A percentile compares a stretch with the other conserved stretches of the same genome.
Evolutionary conservation across 2,113 vertebrate species (phyloP).

Genomic region (Gambusia affinis): DNA sequence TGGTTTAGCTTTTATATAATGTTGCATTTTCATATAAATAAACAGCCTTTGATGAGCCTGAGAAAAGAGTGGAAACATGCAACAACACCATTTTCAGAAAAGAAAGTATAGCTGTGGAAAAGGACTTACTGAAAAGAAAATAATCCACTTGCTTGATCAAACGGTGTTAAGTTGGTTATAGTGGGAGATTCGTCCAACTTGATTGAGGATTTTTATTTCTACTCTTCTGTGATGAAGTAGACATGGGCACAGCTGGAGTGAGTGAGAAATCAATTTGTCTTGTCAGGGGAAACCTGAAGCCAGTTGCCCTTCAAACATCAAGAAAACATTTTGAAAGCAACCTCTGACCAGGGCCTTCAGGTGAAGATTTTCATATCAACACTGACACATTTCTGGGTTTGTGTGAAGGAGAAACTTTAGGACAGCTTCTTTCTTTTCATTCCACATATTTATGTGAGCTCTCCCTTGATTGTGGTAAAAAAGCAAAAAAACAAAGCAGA

Average conservation of each 20-base stretch:
- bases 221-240: slow-evolving; percentile 9
- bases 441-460: not conserved
- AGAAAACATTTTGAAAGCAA: slow-evolving; percentile 4
- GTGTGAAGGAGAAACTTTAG: not conserved
- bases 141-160: slow-evolving; percentile 1
- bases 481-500: not conserved
- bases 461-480: not conserved
- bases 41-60: not conserved
- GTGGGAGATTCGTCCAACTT: slow-evolving; percentile 2
- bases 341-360: not conserved
- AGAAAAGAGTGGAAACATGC: not conserved
- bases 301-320: not conserved
- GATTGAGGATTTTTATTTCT: slow-evolving; percentile 14
- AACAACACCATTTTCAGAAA: not conserved
- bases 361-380: not conserved
- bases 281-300: not conserved
- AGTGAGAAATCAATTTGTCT: slow-evolving; percentile 10
- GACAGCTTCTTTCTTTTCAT: not conserved
- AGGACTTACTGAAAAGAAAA: too few species aligned
- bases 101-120: not conserved
- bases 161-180: not conserved
- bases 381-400: not conserved
- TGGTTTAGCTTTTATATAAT: too few species aligned
- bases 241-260: slow-evolving; percentile 4
- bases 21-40: too few species aligned